Evolutionary conservation across 2,888 invertebrate genomes (phyloP), one percentile per base, ranked within the genome.

Genomic region (Dryadula phaetusa): DNA sequence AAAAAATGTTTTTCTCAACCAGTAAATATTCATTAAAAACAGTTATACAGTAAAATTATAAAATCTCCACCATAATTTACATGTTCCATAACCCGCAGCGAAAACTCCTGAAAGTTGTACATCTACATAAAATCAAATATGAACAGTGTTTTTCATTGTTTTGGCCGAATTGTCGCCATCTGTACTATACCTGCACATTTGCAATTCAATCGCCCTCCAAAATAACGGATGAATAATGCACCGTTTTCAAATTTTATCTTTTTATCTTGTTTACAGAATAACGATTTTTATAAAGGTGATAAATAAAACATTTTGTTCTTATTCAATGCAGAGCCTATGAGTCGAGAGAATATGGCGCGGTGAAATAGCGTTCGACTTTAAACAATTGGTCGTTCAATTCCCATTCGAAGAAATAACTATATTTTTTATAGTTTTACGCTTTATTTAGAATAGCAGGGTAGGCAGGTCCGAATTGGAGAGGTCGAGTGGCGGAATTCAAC

Each of bases 91-190:
- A 44, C 32, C 44, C 20, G 22, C 42, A 52, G 44, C 44, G 28
- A 42, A 25, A 54, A 54, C 3, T 18, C 18, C 14, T 37, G 40
- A 58, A 64, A 56, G 46, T 46, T 46, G 28, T 58, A n/a, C 28
- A 49, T 46, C 40, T 58, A 28, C 58, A 58, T 58, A 46, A 56
- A 37, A 64, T 64, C 18, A 49, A 65, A 65, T 60, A 65, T 65
- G 25, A 0, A 65, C 49, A 58, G 60, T 49, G 64, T 65, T 65
- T 65, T 65, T 65, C 49, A 58, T 49, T 49, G 64, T 65, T 65
- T 65, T 56, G 25, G 49, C 40, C 28, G 42, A 47, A 49, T 47
- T 58, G 47, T 65, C 58, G 22, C 58, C 40, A 47, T 65, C 42
- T 58, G 49, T 28, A 22, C 14, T 22, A 14, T 2, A 16, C 49